Base-by-base conservation (phyloP, 2,113 vertebrate genomes). In the Chinchilla lanigera region DNA sequence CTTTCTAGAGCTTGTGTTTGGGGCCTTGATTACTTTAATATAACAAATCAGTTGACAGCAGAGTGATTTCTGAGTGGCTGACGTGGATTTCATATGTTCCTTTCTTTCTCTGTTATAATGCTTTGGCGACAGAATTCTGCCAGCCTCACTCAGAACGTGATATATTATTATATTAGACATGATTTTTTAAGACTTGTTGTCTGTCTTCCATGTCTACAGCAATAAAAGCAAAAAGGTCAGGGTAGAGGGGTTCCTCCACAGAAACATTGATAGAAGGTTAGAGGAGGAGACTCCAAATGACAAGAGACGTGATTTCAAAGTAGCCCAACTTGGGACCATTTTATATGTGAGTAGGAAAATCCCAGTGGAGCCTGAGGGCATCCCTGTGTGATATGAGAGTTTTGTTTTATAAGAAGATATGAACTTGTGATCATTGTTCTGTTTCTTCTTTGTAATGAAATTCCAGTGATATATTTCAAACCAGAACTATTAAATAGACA, bases 131-230 rank as follows among this genome's bases (percentile, higher is more conserved):
- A 75, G 30, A 94, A 89, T 87, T 89, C 54, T 38, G 63, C 35
- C 58, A 94, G 16, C 56, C 54, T 92, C 77, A n/a, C 26, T 65
- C 38, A 89, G 73, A 95, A 44, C 38, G 78, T 97, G 65, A 52
- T 58, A 52, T 86, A 30, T 75, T 97, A 63, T 88, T 67, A 75
- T 91, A 41, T 95, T 89, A 80, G 82, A 83, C 47, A 77, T 58
- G 41, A 61, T 94, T 96, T 95, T 85, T n/a, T 78, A 95, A 95
- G 47, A n/a, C 58, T 95, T 26, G 0, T 91, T 91, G 58, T 97
- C 54, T 97, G 41, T 71, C 89, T 91, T 97, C 52, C 38, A 20
- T 67, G 41, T 52, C 26, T 4, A 69, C 20, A 65, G 38, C 65
- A 96, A 71, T 84, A 81, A 95, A 94, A 86, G 50, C 82, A 73